Conservation (phyloP, 1,140 invertebrate species). For the Colletes latitarsis region DNA sequence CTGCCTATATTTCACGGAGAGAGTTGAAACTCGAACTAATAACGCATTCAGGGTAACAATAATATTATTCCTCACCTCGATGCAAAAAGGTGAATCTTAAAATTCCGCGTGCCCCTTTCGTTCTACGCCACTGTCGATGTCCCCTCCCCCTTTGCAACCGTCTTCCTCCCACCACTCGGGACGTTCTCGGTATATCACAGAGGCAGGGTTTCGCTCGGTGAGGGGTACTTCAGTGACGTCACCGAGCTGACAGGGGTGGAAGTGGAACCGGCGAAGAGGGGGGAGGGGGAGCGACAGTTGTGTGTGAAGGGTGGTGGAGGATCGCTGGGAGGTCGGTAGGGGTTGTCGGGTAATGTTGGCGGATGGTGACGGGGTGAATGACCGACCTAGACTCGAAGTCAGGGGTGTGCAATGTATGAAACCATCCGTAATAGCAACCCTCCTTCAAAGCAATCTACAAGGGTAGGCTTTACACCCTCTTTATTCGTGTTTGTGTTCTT, state of each 20-base stretch:
- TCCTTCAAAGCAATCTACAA: constrained; percentile 73
- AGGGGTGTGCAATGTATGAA: constrained; percentile 79
- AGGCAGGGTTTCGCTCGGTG: constrained; percentile 36
- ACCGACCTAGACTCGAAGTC: constrained; percentile 82
- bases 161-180: constrained; percentile 9
- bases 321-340: constrained; percentile 37
- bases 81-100: constrained; percentile 26
- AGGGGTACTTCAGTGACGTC: constrained; percentile 62
- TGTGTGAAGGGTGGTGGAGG: constrained; percentile 46
- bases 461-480: constrained; percentile 73
- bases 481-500: constrained; percentile 51
- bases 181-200: constrained; percentile 18
- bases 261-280: constrained; percentile 3
- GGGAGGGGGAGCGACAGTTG: constrained; percentile 24
- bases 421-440: constrained; percentile 73
- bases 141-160: constrained; percentile 5
- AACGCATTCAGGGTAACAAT: not conserved
- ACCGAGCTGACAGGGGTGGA: constrained; percentile 48
- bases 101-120: constrained; percentile 38
- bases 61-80: constrained; percentile 18
- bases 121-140: constrained; percentile 57
- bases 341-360: constrained; percentile 62
- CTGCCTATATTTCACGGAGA: too few relatives aligned
- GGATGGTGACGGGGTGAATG: constrained; percentile 77
- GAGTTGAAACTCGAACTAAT: not conserved